Conservation (phyloP, 2,113 vertebrate species). For the Anser cygnoides region DNA sequence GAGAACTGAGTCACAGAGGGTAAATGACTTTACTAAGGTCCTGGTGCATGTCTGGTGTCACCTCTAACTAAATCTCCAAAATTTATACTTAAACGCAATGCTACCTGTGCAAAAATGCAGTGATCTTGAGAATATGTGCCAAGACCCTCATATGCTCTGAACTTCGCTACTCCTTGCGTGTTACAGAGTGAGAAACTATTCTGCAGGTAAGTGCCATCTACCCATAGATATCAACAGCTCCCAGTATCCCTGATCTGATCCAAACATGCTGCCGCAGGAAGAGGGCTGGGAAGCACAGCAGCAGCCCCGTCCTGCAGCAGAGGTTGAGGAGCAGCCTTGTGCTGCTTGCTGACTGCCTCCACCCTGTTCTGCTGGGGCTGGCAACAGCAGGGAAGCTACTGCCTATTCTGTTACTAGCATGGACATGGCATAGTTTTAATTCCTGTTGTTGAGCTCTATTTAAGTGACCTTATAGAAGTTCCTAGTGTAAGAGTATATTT, state of each 20-base stretch:
- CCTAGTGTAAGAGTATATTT: background rate
- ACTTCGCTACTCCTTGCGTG: background rate
- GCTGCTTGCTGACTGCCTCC: background rate
- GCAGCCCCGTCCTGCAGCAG: background rate
- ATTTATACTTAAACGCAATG: background rate
- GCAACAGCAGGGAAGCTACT: background rate
- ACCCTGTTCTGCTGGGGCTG: background rate
- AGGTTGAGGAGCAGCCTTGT: background rate
- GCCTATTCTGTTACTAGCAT: background rate
- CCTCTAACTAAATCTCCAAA: background rate
- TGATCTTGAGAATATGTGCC: background rate
- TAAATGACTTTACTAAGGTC: background rate
- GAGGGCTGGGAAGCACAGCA: background rate
- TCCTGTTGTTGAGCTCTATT: slow-evolving; percentile 1
- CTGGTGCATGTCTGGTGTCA: background rate
- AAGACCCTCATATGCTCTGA: background rate
- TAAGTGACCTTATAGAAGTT: slow-evolving; percentile 45
- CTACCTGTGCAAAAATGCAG: background rate
- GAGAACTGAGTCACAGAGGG: background rate
- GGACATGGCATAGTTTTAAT: background rate
- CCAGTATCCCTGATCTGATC: background rate
- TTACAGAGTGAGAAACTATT: background rate
- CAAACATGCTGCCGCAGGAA: background rate
- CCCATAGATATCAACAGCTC: accelerated
- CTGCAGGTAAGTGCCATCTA: background rate